Percentiles rank a stretch among this genome's conserved stretches.
Evolutionary conservation across 2,113 vertebrate species (phyloP).

Genomic region (Cynopterus brachyotis): DNA sequence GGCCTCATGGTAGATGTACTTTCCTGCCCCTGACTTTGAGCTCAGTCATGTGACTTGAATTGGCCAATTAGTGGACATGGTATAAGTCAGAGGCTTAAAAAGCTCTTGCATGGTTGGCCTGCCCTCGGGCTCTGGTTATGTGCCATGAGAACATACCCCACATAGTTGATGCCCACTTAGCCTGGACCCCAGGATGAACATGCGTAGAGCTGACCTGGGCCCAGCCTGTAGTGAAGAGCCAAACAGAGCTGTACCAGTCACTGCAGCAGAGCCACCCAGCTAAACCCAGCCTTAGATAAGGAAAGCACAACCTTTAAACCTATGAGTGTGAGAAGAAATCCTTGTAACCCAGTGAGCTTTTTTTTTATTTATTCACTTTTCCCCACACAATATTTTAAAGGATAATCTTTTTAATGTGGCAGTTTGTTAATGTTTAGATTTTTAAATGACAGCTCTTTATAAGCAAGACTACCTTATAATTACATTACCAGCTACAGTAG

Average conservation of each 20-base stretch:
- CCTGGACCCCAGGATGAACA: neutral
- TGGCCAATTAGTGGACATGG: neutral
- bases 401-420: neutral
- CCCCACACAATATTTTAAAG: neutral
- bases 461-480: neutral
- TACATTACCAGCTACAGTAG: neutral
- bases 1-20: neutral
- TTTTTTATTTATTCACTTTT: neutral
- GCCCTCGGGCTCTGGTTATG: neutral
- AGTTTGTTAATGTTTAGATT: neutral
- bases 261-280: neutral
- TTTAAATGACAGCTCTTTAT: neutral
- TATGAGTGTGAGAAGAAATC: neutral
- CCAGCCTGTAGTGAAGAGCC: neutral
- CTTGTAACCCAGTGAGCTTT: neutral
- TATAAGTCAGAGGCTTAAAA: neutral
- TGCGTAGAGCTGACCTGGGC: neutral
- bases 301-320: neutral
- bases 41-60: neutral
- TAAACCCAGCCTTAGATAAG: neutral
- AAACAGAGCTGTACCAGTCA: neutral
- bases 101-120: neutral
- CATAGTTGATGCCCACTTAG: neutral
- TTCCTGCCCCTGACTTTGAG: neutral
- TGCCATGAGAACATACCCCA: neutral